These are phyloP conservation scores for Pungitius pungitius DNA, from an alignment of 2,113 vertebrate genomes.

Conservation along the genomic window DNA sequence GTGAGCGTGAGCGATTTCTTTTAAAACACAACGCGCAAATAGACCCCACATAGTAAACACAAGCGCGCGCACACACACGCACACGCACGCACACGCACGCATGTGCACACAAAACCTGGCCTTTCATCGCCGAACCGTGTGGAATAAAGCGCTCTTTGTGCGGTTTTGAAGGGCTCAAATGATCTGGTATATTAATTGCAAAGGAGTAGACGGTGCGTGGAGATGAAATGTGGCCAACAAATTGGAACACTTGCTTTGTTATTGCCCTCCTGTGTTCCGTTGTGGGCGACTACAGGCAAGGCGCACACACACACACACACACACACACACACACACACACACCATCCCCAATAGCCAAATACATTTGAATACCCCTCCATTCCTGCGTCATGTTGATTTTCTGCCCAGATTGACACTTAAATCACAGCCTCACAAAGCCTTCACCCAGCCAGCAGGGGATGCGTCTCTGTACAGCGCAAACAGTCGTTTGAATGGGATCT, in stretches of 20 bases:
- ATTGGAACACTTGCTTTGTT: slow-evolving; percentile 32
- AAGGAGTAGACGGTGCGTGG: slow-evolving; percentile 25
- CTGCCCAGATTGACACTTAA: slow-evolving; percentile 55
- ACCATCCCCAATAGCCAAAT: slow-evolving; percentile 22
- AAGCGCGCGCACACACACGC: neutral
- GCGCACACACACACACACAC: neutral
- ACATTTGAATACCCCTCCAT: slow-evolving; percentile 54
- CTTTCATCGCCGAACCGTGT: slow-evolving; percentile 9
- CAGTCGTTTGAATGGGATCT: slow-evolving; percentile 64
- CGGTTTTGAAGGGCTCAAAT: slow-evolving; percentile 22
- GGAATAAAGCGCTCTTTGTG: slow-evolving; percentile 48
- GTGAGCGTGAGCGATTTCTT: neutral
- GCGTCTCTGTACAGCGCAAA: slow-evolving; percentile 49
- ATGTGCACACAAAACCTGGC: slow-evolving; percentile 10
- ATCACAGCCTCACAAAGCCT: slow-evolving; percentile 58
- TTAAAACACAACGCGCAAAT: neutral
- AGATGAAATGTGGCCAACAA: slow-evolving; percentile 43
- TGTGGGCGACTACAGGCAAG: slow-evolving; percentile 12
- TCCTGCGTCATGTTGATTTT: slow-evolving; percentile 70
- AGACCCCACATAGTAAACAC: neutral
- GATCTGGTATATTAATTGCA: slow-evolving; percentile 55
- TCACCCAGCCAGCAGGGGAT: slow-evolving; percentile 41
- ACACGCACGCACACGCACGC: neutral
- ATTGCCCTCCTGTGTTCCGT: slow-evolving; percentile 25
- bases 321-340: neutral